phyloP scores from a whole-genome alignment of 2,797 vertebrate genomes.

The Chromis chromis region DNA sequence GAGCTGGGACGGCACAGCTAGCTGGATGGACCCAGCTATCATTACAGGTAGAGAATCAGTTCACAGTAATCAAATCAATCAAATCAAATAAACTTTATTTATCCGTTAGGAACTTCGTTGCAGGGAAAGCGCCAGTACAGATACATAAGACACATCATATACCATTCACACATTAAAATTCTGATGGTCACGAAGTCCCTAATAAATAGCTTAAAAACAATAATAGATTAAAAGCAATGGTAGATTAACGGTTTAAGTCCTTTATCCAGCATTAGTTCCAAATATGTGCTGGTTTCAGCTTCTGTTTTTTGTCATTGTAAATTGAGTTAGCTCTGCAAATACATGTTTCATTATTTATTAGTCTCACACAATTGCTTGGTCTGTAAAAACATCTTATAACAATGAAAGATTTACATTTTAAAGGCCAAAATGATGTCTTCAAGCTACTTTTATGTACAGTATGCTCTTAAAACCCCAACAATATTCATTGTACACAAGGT shows the following conservation, averaged over 20 bases:
- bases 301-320: not conserved
- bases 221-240: no score
- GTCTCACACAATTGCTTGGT: not conserved
- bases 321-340: not conserved
- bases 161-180: no score
- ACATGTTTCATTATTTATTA: not conserved
- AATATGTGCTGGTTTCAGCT: not conserved
- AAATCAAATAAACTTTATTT: no score
- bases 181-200: no score
- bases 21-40: conserved; percentile 99
- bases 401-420: not conserved
- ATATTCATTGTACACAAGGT: not conserved
- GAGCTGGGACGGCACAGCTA: conserved; percentile 97
- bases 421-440: no score
- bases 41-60: conserved; percentile 91
- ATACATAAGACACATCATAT: no score
- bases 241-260: not conserved
- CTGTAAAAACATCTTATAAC: not conserved
- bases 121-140: no score
- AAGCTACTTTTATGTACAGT: not conserved
- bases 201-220: no score
- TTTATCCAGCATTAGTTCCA: not conserved
- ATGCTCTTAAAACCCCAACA: not conserved
- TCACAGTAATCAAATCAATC: no score
- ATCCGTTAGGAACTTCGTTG: no score